Evolutionary conservation across 2,113 vertebrate species (phyloP).

Genomic region (Chlorodrepanis virens): DNA sequence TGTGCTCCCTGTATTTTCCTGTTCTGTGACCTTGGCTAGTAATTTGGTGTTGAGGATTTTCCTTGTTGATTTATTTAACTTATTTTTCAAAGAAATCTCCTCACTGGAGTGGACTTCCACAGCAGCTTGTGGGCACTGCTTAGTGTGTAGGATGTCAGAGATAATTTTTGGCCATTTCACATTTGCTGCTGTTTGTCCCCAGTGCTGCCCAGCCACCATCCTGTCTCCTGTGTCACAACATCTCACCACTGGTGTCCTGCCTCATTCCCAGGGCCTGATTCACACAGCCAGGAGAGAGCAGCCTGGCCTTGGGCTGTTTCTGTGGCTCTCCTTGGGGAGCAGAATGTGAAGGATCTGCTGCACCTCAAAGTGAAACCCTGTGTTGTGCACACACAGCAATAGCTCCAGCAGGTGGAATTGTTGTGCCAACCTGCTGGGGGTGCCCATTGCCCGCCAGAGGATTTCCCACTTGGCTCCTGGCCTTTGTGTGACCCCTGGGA

Average conservation of each 20-base stretch:
- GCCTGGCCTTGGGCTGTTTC: not conserved
- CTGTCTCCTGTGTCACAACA: not conserved
- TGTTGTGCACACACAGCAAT: not conserved
- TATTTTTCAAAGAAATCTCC: not conserved
- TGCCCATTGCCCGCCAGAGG: not conserved
- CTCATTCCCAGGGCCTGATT: not conserved
- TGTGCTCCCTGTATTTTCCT: not conserved
- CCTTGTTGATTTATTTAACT: not conserved
- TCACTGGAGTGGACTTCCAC: not conserved
- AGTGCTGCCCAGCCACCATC: not conserved
- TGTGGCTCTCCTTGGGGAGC: not conserved
- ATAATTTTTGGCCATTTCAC: not conserved
- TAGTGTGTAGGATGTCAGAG: not conserved
- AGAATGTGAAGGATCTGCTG: not conserved
- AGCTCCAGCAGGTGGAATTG: not conserved
- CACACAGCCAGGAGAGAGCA: not conserved
- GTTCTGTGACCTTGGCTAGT: not conserved
- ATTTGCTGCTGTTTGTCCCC: not conserved
- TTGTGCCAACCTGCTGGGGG: fast-evolving
- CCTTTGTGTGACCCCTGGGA: not conserved
- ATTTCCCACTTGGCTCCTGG: not conserved
- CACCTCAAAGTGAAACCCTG: not conserved
- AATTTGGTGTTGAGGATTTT: not conserved
- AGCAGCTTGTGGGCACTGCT: not conserved
- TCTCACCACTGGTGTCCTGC: not conserved